phyloP scores from a whole-genome alignment of 2,113 vertebrate species.

The Drymodes brunneopygia region DNA sequence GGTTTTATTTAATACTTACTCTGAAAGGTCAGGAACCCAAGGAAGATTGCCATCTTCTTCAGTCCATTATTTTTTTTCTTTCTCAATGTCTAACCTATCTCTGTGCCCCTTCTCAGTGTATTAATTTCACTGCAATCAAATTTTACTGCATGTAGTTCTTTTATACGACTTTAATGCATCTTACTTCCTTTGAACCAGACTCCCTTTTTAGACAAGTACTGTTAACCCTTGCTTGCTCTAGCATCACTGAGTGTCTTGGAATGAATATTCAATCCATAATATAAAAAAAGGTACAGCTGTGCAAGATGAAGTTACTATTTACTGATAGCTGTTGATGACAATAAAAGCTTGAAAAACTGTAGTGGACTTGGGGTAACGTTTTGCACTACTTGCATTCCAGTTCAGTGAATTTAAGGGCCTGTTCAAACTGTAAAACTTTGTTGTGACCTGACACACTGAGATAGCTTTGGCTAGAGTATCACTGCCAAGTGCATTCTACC shows the following conservation, averaged over 20 bases:
- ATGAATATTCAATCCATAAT: not conserved
- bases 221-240: not conserved
- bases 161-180: not conserved
- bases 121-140: not conserved
- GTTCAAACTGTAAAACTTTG: not conserved
- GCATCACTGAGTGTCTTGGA: not conserved
- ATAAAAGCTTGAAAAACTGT: not conserved
- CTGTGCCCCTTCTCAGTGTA: not conserved
- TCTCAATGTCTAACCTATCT: not conserved
- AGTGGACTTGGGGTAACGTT: not conserved
- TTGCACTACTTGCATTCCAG: not conserved
- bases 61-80: not conserved
- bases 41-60: not conserved
- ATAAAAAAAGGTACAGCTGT: not conserved
- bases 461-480: not conserved
- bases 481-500: not conserved
- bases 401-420: not conserved
- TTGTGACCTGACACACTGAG: not conserved
- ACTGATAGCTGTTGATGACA: not conserved
- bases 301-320: not conserved
- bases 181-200: not conserved
- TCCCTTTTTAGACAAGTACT: not conserved
- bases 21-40: not conserved
- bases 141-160: not conserved
- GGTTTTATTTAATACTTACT: conserved; percentile 18